phyloP scores from a whole-genome alignment of 2,797 vertebrate species.

The Clarias laeviceps region DNA sequence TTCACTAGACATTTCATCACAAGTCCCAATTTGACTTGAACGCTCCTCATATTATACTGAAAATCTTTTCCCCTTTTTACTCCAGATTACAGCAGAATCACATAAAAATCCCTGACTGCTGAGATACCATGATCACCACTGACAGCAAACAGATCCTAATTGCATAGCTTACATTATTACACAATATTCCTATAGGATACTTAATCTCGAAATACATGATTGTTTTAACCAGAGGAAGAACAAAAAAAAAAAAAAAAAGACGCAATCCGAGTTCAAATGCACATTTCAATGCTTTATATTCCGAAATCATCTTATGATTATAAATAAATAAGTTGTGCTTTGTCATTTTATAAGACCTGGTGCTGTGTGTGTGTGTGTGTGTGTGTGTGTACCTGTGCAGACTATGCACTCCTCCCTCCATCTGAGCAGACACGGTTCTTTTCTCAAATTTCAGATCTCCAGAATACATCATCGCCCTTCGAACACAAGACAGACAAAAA shows the following conservation, averaged over 20 bases:
- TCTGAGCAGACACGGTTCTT: conserved; percentile 90
- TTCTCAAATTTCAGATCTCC: conserved; percentile 98
- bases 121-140: not conserved
- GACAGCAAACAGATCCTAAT: not conserved
- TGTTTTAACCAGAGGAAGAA: not conserved
- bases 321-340: not conserved
- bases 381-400: conserved; percentile 85
- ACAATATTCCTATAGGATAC: not conserved
- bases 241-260: too few species aligned
- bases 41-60: not conserved
- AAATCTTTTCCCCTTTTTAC: not conserved
- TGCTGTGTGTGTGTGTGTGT: conserved; percentile 44
- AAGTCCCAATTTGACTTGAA: too few species aligned
- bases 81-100: not conserved
- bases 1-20: too few species aligned
- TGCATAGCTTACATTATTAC: not conserved
- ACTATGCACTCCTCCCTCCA: conserved; percentile 94
- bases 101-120: not conserved
- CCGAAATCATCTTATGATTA: not conserved
- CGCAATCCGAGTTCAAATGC: too few species aligned
- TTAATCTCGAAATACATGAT: not conserved
- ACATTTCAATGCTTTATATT: too few species aligned
- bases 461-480: conserved; percentile 97
- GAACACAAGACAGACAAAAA: not conserved
- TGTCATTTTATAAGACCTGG: not conserved